phyloP scores from a whole-genome alignment of 2,113 vertebrate genomes.

The Nothobranchius kuhntae region DNA sequence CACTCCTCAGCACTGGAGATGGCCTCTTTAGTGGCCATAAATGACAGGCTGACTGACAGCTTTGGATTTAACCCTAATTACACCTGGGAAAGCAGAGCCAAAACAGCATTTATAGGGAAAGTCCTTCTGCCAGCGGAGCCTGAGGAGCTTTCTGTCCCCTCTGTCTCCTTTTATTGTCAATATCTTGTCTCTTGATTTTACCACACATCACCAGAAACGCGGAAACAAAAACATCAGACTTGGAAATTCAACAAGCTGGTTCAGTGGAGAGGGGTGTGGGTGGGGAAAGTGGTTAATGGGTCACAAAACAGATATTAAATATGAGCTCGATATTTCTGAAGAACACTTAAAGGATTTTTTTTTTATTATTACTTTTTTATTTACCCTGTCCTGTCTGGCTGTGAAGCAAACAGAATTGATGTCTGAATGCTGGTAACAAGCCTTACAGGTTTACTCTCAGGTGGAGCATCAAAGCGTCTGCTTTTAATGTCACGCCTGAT shows the following conservation, averaged over 20 bases:
- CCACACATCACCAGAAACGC: slow-evolving; percentile 25
- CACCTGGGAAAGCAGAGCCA: slow-evolving; percentile 56
- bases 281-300: slow-evolving; percentile 29
- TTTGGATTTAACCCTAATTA: slow-evolving; percentile 65
- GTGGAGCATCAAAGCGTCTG: no score
- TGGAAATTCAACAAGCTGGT: slow-evolving; percentile 42
- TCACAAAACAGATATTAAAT: slow-evolving; percentile 4
- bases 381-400: no score
- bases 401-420: no score
- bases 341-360: no score
- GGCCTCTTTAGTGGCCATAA: slow-evolving; percentile 57
- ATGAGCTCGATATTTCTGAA: no score
- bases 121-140: slow-evolving; percentile 1
- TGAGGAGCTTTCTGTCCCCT: slow-evolving; percentile 4
- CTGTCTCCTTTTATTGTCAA: slow-evolving; percentile 21
- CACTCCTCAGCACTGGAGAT: slow-evolving; percentile 50
- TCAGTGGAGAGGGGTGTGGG: neutral
- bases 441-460: no score
- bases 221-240: neutral
- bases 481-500: no score
- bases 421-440: no score
- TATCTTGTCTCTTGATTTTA: slow-evolving; percentile 12
- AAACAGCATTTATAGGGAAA: slow-evolving; percentile 49
- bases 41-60: slow-evolving; percentile 61
- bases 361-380: no score